These are phyloP conservation scores for Sycophaga agraensis DNA, from an alignment of 1,140 invertebrate genomes.

Conservation along the genomic window DNA sequence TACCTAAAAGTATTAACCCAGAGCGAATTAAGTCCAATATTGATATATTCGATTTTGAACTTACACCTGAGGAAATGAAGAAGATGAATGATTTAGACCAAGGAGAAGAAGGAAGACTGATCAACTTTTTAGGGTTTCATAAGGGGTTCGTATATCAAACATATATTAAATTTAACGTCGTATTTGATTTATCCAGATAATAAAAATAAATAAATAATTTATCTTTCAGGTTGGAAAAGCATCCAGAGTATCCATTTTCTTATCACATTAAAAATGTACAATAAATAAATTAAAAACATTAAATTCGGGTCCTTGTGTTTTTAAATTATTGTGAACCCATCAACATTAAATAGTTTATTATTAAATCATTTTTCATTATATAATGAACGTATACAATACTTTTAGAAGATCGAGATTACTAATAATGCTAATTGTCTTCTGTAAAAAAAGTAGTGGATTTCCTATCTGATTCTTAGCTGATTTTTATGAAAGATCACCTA, in stretches of 20 bases:
- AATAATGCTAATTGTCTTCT: no score
- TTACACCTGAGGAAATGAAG: slow-evolving; percentile 59
- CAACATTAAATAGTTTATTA: no score
- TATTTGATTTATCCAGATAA: not conserved
- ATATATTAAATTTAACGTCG: not conserved
- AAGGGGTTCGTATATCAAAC: slow-evolving; percentile 50
- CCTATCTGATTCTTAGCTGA: no score
- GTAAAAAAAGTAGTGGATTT: no score
- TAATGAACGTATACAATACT: no score
- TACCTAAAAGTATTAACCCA: slow-evolving; percentile 81
- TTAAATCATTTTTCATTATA: no score
- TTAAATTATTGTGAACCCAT: no score
- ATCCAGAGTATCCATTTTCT: slow-evolving; percentile 62
- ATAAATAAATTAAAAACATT: no score
- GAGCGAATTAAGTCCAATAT: slow-evolving; percentile 69
- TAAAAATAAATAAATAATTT: slow-evolving; percentile 23
- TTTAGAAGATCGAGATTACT: no score
- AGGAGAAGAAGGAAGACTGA: slow-evolving; percentile 60
- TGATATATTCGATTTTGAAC: slow-evolving; percentile 62
- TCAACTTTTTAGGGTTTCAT: slow-evolving; percentile 61
- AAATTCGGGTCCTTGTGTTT: no score
- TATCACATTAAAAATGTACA: no score
- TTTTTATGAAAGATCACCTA: no score
- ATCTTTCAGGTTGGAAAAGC: slow-evolving; percentile 63
- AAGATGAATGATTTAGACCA: slow-evolving; percentile 57